A percentile compares a stretch with the other conserved stretches of the same genome.
Conservation (phyloP, 2,113 vertebrate species). For the Semicossyphus pulcher region DNA sequence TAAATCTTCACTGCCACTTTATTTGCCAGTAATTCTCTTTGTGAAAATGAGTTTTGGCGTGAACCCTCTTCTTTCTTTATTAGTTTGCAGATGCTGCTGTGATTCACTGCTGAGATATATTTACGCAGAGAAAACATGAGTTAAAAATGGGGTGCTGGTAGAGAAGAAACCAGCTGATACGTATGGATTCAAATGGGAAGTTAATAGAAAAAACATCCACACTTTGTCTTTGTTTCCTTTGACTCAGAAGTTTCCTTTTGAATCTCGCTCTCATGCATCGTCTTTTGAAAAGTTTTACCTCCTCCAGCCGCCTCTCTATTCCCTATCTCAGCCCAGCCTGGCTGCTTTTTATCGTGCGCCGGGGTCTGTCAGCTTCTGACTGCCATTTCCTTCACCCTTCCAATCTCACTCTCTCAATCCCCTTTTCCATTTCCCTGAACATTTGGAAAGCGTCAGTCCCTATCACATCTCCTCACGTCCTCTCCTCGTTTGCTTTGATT, state of each 20-base stretch:
- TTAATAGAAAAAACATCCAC: not conserved
- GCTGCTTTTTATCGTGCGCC: slow-evolving; percentile 13
- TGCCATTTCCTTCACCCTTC: not conserved
- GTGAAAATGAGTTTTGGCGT: not conserved
- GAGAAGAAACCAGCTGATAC: too few species aligned
- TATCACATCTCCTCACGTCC: not conserved
- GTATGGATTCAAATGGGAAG: too few species aligned
- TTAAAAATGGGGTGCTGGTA: too few species aligned
- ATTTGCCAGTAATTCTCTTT: slow-evolving; percentile 6
- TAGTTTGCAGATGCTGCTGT: too few species aligned
- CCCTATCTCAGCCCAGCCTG: not conserved
- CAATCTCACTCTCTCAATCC: not conserved
- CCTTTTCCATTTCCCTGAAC: slow-evolving; percentile 14
- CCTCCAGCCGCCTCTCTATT: not conserved
- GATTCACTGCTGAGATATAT: not conserved
- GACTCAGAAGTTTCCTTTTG: not conserved
- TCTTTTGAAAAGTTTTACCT: not conserved
- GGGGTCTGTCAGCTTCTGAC: slow-evolving; percentile 3
- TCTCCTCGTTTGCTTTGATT: slow-evolving; percentile 12
- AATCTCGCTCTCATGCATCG: not conserved
- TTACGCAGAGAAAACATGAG: too few species aligned
- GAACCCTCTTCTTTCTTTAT: not conserved
- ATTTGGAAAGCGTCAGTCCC: not conserved
- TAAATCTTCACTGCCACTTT: slow-evolving; percentile 16
- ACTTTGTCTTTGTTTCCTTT: not conserved